Conservation (phyloP, 2,113 vertebrate genomes). For the Daphoenositta chrysoptera region DNA sequence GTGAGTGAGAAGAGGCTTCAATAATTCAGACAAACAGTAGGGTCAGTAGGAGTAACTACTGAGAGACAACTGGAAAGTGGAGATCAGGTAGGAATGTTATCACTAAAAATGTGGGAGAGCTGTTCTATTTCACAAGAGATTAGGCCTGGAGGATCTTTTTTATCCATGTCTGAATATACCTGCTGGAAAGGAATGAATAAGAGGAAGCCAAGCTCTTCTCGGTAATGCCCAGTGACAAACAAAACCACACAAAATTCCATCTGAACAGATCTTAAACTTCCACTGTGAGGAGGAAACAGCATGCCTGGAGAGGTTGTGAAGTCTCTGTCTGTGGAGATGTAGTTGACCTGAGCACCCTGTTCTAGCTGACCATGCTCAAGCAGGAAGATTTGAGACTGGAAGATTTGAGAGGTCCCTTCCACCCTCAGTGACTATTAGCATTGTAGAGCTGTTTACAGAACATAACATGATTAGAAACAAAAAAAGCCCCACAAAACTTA, state of each 20-base stretch:
- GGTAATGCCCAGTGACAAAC: too few species aligned
- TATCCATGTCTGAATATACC: neutral
- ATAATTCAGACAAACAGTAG: neutral
- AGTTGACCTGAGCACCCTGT: neutral
- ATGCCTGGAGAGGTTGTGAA: neutral
- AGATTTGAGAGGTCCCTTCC: neutral
- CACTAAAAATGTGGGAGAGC: neutral
- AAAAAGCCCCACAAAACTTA: neutral
- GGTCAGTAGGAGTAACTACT: neutral
- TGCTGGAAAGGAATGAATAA: neutral
- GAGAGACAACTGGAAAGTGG: neutral
- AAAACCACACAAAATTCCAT: neutral
- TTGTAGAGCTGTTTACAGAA: neutral
- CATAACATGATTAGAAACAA: neutral
- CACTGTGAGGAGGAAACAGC: neutral
- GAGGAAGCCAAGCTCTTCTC: neutral
- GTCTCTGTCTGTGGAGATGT: neutral
- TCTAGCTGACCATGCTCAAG: neutral
- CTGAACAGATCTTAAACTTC: neutral
- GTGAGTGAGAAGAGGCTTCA: neutral
- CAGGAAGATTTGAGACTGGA: neutral
- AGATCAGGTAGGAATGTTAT: neutral
- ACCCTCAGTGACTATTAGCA: neutral
- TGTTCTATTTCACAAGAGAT: neutral
- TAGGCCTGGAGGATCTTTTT: neutral